These are phyloP conservation scores for Pipistrellus kuhlii DNA, from an alignment of 2,797 vertebrate species.

Conservation along the genomic window DNA sequence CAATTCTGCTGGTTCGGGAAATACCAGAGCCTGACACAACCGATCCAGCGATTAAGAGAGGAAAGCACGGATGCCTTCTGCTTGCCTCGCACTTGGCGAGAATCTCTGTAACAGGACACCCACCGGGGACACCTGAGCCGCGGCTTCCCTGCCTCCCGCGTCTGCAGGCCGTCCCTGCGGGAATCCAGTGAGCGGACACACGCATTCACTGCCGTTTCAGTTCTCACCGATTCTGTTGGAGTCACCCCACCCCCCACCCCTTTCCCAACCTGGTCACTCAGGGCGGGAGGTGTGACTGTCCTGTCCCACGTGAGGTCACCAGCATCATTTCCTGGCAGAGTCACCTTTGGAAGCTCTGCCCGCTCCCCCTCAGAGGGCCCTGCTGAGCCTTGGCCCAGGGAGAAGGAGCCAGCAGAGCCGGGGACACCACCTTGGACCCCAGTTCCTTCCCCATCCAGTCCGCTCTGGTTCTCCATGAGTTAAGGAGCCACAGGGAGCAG, in stretches of 20 bases:
- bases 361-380: not conserved
- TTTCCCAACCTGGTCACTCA: fast-evolving
- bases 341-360: not conserved
- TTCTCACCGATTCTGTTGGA: not conserved
- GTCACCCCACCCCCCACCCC: not conserved
- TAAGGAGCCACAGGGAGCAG: not conserved
- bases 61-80: no score
- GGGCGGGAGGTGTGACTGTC: not conserved
- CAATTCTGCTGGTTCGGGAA: not conserved
- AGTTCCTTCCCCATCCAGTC: not conserved
- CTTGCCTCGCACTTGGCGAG: fast-evolving
- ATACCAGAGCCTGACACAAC: not conserved
- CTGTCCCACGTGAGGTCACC: not conserved
- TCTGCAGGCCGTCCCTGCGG: fast-evolving
- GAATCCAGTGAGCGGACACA: not conserved
- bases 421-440: not conserved
- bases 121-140: not conserved
- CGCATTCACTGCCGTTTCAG: fast-evolving
- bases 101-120: not conserved
- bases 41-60: not conserved
- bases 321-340: not conserved
- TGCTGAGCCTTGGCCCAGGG: not conserved
- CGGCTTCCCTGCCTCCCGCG: not conserved
- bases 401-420: no score
- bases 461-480: not conserved